A percentile compares a stretch with the other conserved stretches of the same genome.
These are phyloP conservation scores for Triplophysa yarkandensis DNA, from an alignment of 2,797 vertebrate species.

Conservation along the genomic window DNA sequence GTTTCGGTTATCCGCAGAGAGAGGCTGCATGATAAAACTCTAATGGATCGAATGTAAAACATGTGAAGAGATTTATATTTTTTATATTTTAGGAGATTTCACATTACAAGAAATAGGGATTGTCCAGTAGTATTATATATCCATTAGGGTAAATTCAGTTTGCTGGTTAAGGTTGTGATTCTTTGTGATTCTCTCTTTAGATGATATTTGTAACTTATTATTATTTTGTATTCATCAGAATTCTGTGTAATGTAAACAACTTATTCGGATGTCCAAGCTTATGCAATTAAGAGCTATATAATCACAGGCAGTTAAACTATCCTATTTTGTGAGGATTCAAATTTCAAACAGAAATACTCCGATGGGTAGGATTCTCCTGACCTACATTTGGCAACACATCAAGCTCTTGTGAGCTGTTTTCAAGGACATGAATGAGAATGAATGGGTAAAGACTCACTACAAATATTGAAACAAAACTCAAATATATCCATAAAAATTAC, in stretches of 20 bases:
- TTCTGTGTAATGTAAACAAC: not conserved
- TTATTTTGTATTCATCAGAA: not conserved
- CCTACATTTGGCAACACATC: slow-evolving; percentile 8
- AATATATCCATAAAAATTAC: not conserved
- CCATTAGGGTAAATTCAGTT: not conserved
- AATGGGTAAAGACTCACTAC: not conserved
- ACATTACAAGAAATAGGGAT: slow-evolving; percentile 3
- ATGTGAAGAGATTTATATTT: not conserved
- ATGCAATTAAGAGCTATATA: not conserved
- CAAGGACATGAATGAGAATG: not conserved
- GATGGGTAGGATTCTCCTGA: not conserved
- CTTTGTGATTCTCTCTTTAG: not conserved
- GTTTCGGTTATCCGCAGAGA: slow-evolving; percentile 25
- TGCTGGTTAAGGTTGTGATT: not conserved
- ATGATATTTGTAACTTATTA: not conserved
- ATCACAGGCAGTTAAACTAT: not conserved
- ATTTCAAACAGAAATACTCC: not conserved
- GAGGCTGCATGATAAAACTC: slow-evolving; percentile 20
- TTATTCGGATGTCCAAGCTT: not conserved
- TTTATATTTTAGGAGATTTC: not conserved
- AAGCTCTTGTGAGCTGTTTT: not conserved
- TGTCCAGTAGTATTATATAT: slow-evolving; percentile 29
- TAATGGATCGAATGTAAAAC: slow-evolving; percentile 12
- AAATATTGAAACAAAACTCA: not conserved
- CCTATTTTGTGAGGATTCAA: not conserved